These are phyloP conservation scores for Mactra quadrangularis DNA, from an alignment of 1,140 invertebrate species.

Conservation along the genomic window DNA sequence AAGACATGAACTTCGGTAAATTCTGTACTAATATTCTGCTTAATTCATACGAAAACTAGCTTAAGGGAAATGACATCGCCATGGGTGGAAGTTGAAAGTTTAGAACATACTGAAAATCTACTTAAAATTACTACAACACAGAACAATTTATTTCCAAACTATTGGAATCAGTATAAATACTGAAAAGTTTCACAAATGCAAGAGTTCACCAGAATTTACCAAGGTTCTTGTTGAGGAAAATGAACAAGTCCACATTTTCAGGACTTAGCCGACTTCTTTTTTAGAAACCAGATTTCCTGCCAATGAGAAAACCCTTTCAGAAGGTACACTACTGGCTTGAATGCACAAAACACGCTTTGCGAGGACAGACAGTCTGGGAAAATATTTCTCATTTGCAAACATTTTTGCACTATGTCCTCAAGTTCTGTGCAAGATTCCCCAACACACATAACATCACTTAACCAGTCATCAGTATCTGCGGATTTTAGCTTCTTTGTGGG, in stretches of 20 bases:
- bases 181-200: too few species aligned
- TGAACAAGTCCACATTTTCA: background rate
- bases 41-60: too few species aligned
- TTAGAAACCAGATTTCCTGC: background rate
- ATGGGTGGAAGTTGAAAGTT: too few species aligned
- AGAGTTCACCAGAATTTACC: background rate
- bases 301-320: constrained; percentile 1
- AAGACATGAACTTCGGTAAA: too few species aligned
- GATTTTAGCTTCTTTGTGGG: constrained; percentile 4
- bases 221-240: constrained; percentile 14
- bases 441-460: constrained; percentile 4
- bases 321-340: constrained; percentile 1
- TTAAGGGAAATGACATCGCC: too few species aligned
- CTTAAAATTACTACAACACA: too few species aligned
- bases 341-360: background rate
- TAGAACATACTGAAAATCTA: too few species aligned
- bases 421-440: background rate
- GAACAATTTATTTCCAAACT: too few species aligned
- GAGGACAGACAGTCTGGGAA: background rate
- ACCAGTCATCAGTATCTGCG: constrained; percentile 23
- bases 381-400: background rate
- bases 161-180: too few species aligned
- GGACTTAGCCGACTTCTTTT: constrained; percentile 4
- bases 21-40: too few species aligned
- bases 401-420: too few species aligned